A percentile compares a stretch with the other conserved stretches of the same genome.
These are phyloP conservation scores for Volucella inflata DNA, from an alignment of 2,888 invertebrate species.

Conservation along the genomic window DNA sequence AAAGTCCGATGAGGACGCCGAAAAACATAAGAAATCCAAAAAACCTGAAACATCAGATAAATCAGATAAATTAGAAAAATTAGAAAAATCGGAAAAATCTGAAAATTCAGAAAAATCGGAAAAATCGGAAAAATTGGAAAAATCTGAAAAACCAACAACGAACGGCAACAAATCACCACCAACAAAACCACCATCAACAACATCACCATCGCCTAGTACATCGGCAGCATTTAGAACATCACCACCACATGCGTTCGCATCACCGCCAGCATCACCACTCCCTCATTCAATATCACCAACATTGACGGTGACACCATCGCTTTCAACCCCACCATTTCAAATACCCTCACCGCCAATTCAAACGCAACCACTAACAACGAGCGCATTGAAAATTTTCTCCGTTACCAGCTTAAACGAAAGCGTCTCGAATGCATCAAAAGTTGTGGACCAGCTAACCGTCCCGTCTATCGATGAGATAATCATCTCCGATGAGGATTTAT, in stretches of 20 bases:
- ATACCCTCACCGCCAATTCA: background rate
- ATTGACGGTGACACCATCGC: slow-evolving; percentile 20
- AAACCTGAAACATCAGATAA: background rate
- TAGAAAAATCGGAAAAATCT: too few relatives aligned
- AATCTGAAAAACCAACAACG: slow-evolving; percentile 20
- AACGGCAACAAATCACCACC: slow-evolving; percentile 55
- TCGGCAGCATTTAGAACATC: slow-evolving; percentile 64
- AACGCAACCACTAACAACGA: slow-evolving; percentile 55
- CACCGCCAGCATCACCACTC: slow-evolving; percentile 67
- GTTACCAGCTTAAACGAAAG: slow-evolving; percentile 81
- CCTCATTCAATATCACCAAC: slow-evolving; percentile 44
- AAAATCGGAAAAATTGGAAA: too few relatives aligned
- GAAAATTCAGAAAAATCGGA: too few relatives aligned
- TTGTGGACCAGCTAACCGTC: slow-evolving; percentile 23
- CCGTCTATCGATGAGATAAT: slow-evolving; percentile 80
- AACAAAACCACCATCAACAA: slow-evolving; percentile 31
- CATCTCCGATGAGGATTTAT: slow-evolving; percentile 83
- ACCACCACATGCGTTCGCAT: slow-evolving; percentile 69
- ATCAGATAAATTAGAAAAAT: background rate
- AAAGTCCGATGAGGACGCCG: slow-evolving; percentile 75
- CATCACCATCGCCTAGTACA: slow-evolving; percentile 57
- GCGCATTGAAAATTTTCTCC: slow-evolving; percentile 80
- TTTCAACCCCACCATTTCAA: slow-evolving; percentile 8
- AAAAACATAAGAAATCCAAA: background rate
- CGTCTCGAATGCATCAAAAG: slow-evolving; percentile 33